Percentiles rank a stretch among this genome's conserved stretches.
phyloP scores from a whole-genome alignment of 2,888 invertebrate species.

The Clitarchus hookeri region DNA sequence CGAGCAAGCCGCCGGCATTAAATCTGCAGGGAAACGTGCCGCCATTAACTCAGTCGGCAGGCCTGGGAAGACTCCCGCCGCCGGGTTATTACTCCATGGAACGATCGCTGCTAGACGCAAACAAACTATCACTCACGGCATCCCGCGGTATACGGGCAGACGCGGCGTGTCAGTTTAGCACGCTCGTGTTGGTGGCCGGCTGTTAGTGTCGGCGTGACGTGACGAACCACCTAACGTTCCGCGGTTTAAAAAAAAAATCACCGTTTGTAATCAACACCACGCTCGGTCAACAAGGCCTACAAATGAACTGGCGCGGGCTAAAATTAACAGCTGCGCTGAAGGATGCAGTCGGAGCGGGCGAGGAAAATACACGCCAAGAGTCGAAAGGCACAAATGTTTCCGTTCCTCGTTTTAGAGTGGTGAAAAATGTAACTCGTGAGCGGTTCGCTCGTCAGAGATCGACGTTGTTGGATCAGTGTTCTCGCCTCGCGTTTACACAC shows the following conservation, averaged over 20 bases:
- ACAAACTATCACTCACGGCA: not conserved
- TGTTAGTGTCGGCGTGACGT: not conserved
- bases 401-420: too few species aligned
- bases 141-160: too few species aligned
- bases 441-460: too few species aligned
- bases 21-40: not conserved
- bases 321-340: not conserved
- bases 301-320: not conserved
- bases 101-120: not conserved
- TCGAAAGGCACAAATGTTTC: too few species aligned
- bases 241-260: not conserved
- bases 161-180: not conserved
- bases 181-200: not conserved
- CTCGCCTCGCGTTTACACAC: too few species aligned
- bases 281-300: not conserved
- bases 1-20: not conserved
- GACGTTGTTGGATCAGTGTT: too few species aligned
- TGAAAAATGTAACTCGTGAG: too few species aligned
- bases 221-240: too few species aligned
- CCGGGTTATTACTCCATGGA: not conserved
- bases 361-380: too few species aligned
- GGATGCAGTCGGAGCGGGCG: too few species aligned
- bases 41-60: not conserved
- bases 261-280: not conserved
- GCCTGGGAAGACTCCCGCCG: not conserved